Evolutionary conservation across 2,888 invertebrate genomes (phyloP), one percentile per base, ranked within the genome.

Genomic region (Campoplex nolae): DNA sequence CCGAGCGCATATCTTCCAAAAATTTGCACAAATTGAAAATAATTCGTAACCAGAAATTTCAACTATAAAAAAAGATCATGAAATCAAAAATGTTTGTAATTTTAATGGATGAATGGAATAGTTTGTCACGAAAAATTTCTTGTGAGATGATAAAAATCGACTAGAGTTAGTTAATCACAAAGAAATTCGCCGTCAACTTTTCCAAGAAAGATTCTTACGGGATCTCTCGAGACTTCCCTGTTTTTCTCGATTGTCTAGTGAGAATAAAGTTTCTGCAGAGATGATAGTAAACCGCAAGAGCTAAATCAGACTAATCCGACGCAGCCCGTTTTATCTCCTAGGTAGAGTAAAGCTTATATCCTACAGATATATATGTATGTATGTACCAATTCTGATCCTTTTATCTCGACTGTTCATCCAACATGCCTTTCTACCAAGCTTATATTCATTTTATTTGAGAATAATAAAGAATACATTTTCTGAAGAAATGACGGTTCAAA

Each of bases 301-400:
- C 88, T 88, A 88, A 88, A 88, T 88, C 88, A 88, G 88, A 85
- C 85, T 88, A 88, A 88, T 88, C 88, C 88, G 48, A 62, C 62
- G 83, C 68, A 67, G 76, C 67, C 28, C 81, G 83, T 83, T 84
- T 88, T 85, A 88, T 82, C 71, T 79, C 76, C 35, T 75, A 68
- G 73, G 23, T 58, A 48, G 73, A 58, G 70, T 23, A 70, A 56
- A 56, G 68, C 62, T 38, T 38, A 38, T 38, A 38, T 38, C 38
- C 38, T 23, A 23, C 38, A 38, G 38, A 6, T 38, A 38, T 38
- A 6, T 58, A 48, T 32, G 51, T 58, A 28, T 54, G 35, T 71
- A 65, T 13, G 56, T 68, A 68, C 8, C 28, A 23, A 73, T 70
- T 51, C 42, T 65, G 65, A 71, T 81, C 73, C 81, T 16, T 74